Percentiles rank a stretch among this genome's conserved stretches.
Conservation (phyloP, 1,140 invertebrate genomes). For the Polyergus mexicanus region DNA sequence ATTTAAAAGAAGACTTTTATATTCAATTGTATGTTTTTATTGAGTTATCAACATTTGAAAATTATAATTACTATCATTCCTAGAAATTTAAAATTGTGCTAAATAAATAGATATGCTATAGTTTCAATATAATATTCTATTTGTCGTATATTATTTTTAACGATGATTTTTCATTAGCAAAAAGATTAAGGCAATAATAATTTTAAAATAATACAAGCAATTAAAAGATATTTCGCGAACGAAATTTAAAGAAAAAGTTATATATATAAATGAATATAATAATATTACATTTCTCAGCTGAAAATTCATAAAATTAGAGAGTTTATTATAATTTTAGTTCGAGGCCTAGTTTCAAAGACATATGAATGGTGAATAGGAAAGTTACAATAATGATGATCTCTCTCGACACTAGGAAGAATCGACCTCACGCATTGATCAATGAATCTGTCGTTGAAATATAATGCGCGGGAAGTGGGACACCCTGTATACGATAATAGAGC, state of each 20-base stretch:
- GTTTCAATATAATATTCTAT: background rate
- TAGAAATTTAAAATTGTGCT: background rate
- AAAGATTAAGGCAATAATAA: background rate
- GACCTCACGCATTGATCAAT: conserved; percentile 1
- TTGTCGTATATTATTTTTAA: background rate
- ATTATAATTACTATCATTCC: background rate
- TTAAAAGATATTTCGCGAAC: background rate
- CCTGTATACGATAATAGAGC: conserved; percentile 36
- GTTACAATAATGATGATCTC: background rate
- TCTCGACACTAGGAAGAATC: background rate
- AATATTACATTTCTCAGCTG: background rate
- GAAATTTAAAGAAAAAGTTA: background rate
- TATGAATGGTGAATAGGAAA: conserved; percentile 19
- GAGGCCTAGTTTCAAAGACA: background rate
- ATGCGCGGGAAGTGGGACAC: conserved; percentile 41
- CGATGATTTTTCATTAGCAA: background rate
- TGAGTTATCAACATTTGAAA: background rate
- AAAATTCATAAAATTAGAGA: background rate
- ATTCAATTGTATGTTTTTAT: background rate
- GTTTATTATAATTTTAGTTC: background rate
- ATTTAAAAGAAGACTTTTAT: too few species aligned
- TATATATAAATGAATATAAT: background rate
- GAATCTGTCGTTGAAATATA: conserved; percentile 34
- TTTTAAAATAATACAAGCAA: background rate
- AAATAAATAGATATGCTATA: background rate